These are phyloP conservation scores for Octopus bimaculoides DNA, from an alignment of 1,140 invertebrate species.

Conservation along the genomic window DNA sequence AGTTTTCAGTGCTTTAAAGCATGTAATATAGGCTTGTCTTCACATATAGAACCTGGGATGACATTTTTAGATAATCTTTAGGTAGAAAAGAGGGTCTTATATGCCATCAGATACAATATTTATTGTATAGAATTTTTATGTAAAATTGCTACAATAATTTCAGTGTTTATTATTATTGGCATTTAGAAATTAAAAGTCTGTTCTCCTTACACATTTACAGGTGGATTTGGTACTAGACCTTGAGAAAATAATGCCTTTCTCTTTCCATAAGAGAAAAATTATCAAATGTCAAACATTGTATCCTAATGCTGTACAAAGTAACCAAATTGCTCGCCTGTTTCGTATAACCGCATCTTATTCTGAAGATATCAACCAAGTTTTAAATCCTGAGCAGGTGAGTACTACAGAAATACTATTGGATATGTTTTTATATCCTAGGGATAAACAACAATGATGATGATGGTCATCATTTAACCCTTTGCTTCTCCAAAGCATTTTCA, in stretches of 20 bases:
- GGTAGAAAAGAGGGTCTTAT: too few species aligned
- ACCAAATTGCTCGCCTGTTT: conserved; percentile 24
- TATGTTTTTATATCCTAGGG: neutral
- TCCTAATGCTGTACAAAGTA: neutral
- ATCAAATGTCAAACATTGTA: neutral
- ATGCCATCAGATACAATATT: too few species aligned
- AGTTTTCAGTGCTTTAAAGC: too few species aligned
- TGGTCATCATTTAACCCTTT: too few species aligned
- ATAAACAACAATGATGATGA: neutral
- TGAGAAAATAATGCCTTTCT: conserved; percentile 56
- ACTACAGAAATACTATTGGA: neutral
- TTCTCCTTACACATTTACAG: conserved; percentile 24
- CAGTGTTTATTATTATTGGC: too few species aligned
- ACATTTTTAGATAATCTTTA: too few species aligned
- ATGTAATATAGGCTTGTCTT: too few species aligned
- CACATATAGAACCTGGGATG: too few species aligned
- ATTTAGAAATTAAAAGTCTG: too few species aligned
- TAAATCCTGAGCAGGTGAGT: conserved; percentile 53
- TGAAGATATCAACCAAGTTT: conserved; percentile 39
- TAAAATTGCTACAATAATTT: too few species aligned
- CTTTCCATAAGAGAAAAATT: conserved; percentile 45
- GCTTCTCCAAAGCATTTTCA: too few species aligned
- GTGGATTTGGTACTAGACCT: conserved; percentile 59
- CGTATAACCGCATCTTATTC: conserved; percentile 32
- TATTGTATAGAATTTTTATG: too few species aligned